Evolutionary conservation across 2,113 vertebrate species (phyloP).

Genomic region (Crotophaga sulcirostris): DNA sequence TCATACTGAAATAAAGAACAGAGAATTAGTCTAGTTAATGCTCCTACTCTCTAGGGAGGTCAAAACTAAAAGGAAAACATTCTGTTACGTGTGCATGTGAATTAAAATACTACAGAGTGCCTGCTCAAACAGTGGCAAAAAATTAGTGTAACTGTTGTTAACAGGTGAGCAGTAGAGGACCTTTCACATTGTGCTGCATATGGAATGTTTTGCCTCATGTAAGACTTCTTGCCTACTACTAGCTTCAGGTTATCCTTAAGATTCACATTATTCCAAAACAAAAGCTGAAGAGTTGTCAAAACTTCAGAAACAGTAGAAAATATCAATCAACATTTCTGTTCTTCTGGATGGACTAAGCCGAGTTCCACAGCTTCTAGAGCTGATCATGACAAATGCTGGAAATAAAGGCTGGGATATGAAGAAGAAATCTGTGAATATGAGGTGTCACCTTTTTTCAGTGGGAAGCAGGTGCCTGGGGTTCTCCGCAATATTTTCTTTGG

Average conservation of each 20-base stretch:
- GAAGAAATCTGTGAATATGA: neutral
- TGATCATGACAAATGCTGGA: neutral
- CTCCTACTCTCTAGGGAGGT: neutral
- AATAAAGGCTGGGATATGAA: neutral
- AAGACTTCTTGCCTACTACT: neutral
- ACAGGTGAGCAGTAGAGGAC: neutral
- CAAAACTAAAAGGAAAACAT: neutral
- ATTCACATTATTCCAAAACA: neutral
- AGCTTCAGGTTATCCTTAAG: neutral
- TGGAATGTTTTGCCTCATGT: neutral
- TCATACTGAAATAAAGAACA: neutral
- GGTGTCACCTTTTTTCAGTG: neutral
- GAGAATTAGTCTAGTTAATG: neutral
- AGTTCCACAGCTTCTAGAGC: neutral
- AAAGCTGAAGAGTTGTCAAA: neutral
- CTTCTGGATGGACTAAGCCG: neutral
- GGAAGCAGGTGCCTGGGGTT: neutral
- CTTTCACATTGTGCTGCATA: neutral
- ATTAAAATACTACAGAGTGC: neutral
- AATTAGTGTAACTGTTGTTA: neutral
- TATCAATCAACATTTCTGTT: neutral
- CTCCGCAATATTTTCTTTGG: neutral
- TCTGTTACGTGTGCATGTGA: fast-evolving
- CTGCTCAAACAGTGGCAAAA: neutral
- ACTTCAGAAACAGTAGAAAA: neutral